Evolutionary conservation across 2,888 invertebrate genomes (phyloP).

Genomic region (Ditula angustiorana): DNA sequence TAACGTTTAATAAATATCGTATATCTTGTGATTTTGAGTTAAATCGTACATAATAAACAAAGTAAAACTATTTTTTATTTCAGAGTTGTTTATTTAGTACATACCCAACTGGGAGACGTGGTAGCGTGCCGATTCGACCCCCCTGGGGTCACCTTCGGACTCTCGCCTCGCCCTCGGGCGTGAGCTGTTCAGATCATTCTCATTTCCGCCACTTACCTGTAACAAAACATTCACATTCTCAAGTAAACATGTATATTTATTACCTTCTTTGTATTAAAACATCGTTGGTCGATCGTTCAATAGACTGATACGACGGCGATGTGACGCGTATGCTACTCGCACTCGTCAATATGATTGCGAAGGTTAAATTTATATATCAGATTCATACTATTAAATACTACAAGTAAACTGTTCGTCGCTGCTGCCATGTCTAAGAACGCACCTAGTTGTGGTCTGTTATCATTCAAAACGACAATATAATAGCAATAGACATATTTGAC

Average conservation of each 20-base stretch:
- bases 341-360: too few relatives aligned
- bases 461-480: too few relatives aligned
- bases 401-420: too few relatives aligned
- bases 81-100: not conserved
- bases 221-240: constrained; percentile 41
- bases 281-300: not conserved
- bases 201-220: constrained; percentile 65
- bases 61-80: too few relatives aligned
- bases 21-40: too few relatives aligned
- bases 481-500: too few relatives aligned
- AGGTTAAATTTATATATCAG: too few relatives aligned
- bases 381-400: too few relatives aligned
- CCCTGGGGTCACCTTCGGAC: constrained; percentile 27
- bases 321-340: not conserved
- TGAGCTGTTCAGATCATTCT: constrained; percentile 7
- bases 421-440: too few relatives aligned
- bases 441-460: too few relatives aligned
- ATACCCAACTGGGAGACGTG: constrained; percentile 39
- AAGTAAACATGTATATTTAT: constrained; percentile 1
- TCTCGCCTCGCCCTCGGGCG: constrained; percentile 16
- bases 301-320: not conserved
- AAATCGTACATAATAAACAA: too few relatives aligned
- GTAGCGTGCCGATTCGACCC: constrained; percentile 28
- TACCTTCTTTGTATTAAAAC: not conserved
- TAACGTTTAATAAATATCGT: too few relatives aligned